Base-by-base conservation (phyloP, 2,888 invertebrate species). In the Tiliacea citrago region DNA sequence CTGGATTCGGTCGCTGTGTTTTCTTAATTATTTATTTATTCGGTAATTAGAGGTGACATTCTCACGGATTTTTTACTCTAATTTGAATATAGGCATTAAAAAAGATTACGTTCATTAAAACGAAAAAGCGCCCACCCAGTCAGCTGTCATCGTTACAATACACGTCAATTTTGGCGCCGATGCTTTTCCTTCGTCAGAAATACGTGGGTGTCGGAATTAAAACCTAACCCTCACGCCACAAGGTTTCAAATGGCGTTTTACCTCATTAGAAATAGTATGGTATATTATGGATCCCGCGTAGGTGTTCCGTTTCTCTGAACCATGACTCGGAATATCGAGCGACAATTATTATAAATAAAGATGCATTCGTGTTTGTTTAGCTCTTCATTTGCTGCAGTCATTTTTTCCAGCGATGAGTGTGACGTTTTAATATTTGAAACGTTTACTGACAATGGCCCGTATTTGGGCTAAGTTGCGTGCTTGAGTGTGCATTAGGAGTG, bases 261-360 rank as follows among this genome's bases (percentile, higher is more conserved):
- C 60, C 65, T 66, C 57, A 69, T 75, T 73, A 51, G 73, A 79
- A 83, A 86, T 83, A 85, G 83, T 85, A 79, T 84, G 73, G 83
- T 83, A 80, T 81, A 77, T 85, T 81, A 77, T 85, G 85, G 83
- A 87, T 83, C 86, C 88, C 85, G 92, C 94, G 95, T 95, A 95
- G 96, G 96, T 95, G 96, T 95, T 95, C 95, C 92, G 85, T 93
- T 96, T 93, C 94, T 90, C 90, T 88, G 95, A 95, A 96, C 85
- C 91, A 93, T 96, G 96, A 96, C 96, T 94, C 86, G 95, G 92
- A 87, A 89, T 90, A 90, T 90, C 88, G 82, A 86, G 82, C 89
- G 90, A 93, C 93, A 95, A 95, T 96, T 95, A 96, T 94, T 92
- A 93, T 95, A 94, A 95, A 95, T 95, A 95, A 95, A 94, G 92